Base-by-base conservation (phyloP, 2,797 vertebrate genomes). In the Delichon dasypus region DNA sequence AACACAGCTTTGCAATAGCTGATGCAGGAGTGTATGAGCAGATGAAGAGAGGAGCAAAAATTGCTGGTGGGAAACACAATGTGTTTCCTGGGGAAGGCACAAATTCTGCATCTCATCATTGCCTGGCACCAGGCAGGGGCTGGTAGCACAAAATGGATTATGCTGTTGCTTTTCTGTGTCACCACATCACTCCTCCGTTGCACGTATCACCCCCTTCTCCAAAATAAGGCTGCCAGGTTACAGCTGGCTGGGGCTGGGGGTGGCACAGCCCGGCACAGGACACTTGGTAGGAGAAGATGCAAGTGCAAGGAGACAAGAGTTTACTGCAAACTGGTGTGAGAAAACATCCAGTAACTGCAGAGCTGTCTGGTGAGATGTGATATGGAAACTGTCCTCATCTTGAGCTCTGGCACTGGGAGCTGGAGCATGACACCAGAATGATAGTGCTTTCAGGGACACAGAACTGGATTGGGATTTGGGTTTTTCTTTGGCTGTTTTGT, bases 181-280 rank as follows among this genome's bases (percentile, higher is more conserved):
- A 13, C 38, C 18, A 3, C 0, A 0, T 38, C 65, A 16, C 1
- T 5, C 7, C 18, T 70, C 11, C 15, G 2, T 60, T 2, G 5
- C 5, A 1, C 1, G 0, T 1, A 2, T 51, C 0, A 0, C 36
- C 66, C 12, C 30, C 16, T 7, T 68, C n/a, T 85, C 42, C 55
- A 30, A 18, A 68, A 30, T 9, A 4, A 48, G 58, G 72, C 62
- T 66, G 38, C 32, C 11, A 3, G n/a, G 20, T 34, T 14, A n/a
- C 42, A 57, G 48, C 76, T 70, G 42, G 7, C 5, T 23, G 81
- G 20, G 30, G 11, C 45, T 62, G 44, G 58, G 36, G 38, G 11
- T 71, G 34, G 29, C 44, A 77, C 47, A 40, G 30, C 51, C 50
- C 36, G 47, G 36, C 34, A 1, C 0, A 21, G 47, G 17, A 17